Evolutionary conservation across 2,113 vertebrate species (phyloP).

Genomic region (Cygnus buccinator): DNA sequence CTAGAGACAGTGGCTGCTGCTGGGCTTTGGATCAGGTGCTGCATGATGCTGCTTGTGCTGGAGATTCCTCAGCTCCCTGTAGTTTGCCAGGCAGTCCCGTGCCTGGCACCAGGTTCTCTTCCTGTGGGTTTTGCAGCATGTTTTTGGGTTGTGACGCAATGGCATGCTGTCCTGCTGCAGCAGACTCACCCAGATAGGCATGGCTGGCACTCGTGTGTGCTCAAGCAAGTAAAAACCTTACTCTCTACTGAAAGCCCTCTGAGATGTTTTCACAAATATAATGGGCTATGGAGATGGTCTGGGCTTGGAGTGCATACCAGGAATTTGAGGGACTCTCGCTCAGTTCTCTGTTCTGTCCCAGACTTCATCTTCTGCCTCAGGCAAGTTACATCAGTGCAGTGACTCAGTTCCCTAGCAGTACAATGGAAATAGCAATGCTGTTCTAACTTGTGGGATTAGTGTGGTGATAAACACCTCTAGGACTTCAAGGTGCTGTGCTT

Average conservation of each 20-base stretch:
- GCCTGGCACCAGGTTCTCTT: constrained; percentile 32
- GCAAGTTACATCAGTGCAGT: neutral
- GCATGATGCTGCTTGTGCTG: constrained; percentile 2
- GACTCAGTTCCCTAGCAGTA: neutral
- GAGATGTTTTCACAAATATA: neutral
- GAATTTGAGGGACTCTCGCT: neutral
- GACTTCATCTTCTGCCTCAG: constrained; percentile 4
- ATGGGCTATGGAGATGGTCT: neutral
- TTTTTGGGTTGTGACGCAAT: neutral
- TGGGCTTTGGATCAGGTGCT: constrained; percentile 4
- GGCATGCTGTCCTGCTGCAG: neutral
- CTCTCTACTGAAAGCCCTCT: neutral
- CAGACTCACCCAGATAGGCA: neutral
- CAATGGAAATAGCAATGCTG: neutral
- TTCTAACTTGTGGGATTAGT: neutral
- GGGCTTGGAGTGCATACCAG: neutral
- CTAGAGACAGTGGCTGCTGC: neutral
- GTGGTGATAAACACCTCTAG: neutral
- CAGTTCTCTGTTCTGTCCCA: neutral
- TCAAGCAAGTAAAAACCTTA: neutral
- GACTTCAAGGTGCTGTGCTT: neutral
- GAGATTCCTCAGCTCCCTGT: neutral
- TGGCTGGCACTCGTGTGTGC: neutral
- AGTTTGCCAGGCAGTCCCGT: neutral
- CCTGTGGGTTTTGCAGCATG: neutral